These are phyloP conservation scores for Varanus komodoensis DNA, from an alignment of 2,113 vertebrate species.

Conservation along the genomic window DNA sequence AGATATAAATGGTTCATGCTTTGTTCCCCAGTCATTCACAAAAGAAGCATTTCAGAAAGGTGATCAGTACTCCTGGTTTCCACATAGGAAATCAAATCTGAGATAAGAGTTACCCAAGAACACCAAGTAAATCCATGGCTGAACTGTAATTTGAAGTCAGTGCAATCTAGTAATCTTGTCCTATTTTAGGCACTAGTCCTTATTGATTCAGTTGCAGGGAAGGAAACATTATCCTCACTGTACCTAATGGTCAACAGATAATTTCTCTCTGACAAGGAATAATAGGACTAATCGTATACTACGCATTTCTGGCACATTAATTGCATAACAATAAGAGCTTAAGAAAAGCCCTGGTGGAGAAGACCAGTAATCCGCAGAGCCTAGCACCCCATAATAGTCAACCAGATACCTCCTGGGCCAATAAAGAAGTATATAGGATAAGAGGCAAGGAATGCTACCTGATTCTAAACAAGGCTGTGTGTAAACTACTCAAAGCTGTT, in stretches of 20 bases:
- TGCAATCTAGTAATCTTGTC: not conserved
- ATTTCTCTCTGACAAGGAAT: not conserved
- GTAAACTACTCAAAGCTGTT: too few relatives aligned
- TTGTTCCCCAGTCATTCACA: not conserved
- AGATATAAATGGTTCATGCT: not conserved
- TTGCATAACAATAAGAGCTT: too few relatives aligned
- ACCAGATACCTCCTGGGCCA: too few relatives aligned
- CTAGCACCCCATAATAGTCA: too few relatives aligned
- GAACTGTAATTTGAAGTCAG: not conserved
- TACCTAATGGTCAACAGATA: not conserved
- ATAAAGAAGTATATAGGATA: too few relatives aligned
- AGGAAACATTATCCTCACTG: not conserved
- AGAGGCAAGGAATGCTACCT: too few relatives aligned
- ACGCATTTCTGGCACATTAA: not conserved
- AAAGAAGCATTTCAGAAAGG: not conserved
- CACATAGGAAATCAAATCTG: not conserved
- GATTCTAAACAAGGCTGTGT: too few relatives aligned
- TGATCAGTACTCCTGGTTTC: not conserved
- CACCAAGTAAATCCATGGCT: not conserved
- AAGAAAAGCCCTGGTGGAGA: too few relatives aligned
- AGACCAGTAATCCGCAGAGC: too few relatives aligned
- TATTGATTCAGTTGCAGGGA: not conserved
- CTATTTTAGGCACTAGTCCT: not conserved
- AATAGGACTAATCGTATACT: not conserved
- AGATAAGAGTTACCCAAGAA: not conserved